Evolutionary conservation across 2,888 invertebrate genomes (phyloP), one percentile per base, ranked within the genome.

Genomic region (Drosophila percnosoma): DNA sequence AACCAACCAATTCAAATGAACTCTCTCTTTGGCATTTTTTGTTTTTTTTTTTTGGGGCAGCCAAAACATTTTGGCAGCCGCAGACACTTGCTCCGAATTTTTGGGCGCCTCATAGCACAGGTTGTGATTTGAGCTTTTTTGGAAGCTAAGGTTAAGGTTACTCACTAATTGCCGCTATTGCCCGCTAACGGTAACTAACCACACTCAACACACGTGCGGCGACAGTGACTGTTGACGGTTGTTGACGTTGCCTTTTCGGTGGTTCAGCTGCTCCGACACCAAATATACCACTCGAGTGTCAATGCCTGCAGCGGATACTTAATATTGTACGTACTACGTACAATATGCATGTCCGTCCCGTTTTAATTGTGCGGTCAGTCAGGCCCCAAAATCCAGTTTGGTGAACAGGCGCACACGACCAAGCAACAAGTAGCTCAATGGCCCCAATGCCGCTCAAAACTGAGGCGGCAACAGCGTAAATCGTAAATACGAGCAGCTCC

Each of bases 331-430:
- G 21, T 40, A 33, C 31, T 33, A 5, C 7, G 13, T 40, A 54
- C 31, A 55, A 60, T 53, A 40, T 76, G 64, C 81, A 71, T 85
- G 85, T 85, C 89, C 84, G 86, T 87, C 89, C 89, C 83, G 87
- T 82, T 73, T 75, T 71, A 77, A 73, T 81, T 86, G 85, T 89
- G 91, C 91, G 92, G 92, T 92, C 92, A 92, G 91, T 92, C 92
- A 90, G 92, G 91, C 92, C 92, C 92, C 92, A 92, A 92, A 92
- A 92, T 91, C 90, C 91, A 91, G 92, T 92, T 91, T 87, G 78
- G 82, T 75, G 87, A 92, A 89, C 92, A 92, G 92, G 92, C 89
- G 91, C 89, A 69, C 92, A 92, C 83, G 60, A 73, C 11, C 54
- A 29, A 31, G 68, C 76, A 85, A 77, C 83, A 81, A 78, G 89